Base-by-base conservation (phyloP, 2,797 vertebrate species). In the Coracias cyanogaster region DNA sequence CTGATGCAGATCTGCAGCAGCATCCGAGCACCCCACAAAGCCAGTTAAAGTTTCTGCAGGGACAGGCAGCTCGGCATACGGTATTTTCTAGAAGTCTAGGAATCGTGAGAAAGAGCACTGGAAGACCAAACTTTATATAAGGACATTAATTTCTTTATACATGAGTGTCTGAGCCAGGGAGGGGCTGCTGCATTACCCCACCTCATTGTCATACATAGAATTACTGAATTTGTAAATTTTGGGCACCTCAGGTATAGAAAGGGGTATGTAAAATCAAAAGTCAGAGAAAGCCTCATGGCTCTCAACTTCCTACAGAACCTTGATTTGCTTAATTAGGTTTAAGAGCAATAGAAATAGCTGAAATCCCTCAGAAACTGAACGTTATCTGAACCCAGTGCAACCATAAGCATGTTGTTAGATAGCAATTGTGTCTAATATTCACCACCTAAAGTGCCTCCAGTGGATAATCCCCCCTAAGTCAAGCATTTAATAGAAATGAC, bases 321-420 rank as follows among this genome's bases (percentile, higher is more conserved):
- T 2, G 3, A 88, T 78, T 65, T 90, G 57, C 85, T 91, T 88
- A 86, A 88, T 94, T 83, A 81, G 79, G 31, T 88, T 90, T 83
- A 86, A 85, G 26, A 85, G 51, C 84, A 82, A 62, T 39, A 82
- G 94, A 85, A 93, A 52, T 48, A 64, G 8, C n/a, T 71, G 28
- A 94, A 94, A 85, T 89, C 89, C 93, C 87, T 93, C 48, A 73
- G 95, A 85, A 92, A 89, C n/a, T 21, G 86, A 87, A 94, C 2
- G 0, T 64, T 91, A 80, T 33, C 71, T 95, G 87, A 95, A 87
- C 71, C 39, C 64, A 70, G 58, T 28, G 43, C 81, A 89, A 76
- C 71, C 71, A 73, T 51, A 70, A 76, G 92, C 74, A 79, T 55
- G 84, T 54, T 93, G 92, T 89, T 89, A 94, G 81, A 29, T 48